Evolutionary conservation across 2,113 vertebrate genomes (phyloP), one percentile per base, ranked within the genome.

Genomic region (Pogona vitticeps): DNA sequence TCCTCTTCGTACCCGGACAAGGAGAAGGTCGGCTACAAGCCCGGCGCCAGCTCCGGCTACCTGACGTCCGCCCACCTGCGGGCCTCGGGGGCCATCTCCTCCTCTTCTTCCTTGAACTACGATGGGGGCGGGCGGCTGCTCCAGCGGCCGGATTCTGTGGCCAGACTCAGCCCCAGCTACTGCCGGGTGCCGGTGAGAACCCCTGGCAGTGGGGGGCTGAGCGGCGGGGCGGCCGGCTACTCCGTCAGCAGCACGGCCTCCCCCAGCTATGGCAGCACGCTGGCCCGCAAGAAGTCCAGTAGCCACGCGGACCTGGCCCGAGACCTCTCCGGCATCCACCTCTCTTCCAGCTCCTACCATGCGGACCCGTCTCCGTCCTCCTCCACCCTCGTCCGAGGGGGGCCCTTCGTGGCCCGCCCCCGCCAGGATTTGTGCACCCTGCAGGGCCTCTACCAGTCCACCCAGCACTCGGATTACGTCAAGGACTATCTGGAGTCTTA

Each of bases 231-330:
- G 6, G 65, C 92, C 0, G 92, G 93, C 65, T 96, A 95, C 85
- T 1, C 82, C 82, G 96, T 92, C 1, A 0, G 78, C 0, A 92
- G 90, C 76, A 46, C 92, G 83, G 97, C 94, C 96, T 96, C 98
- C 90, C 87, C 96, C 40, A 80, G 91, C 91, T 96, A 95, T n/a
- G 40, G 40, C 86, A 91, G 97, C 90, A 92, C 94, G 0, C 96
- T 99, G 82, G 97, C 83, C 92, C 97, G 97, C 73, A 97, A 97
- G 77, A 98, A 97, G 91, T 98, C 98, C 1, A 94, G 96, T 90
- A 99, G 98, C 94, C 98, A 99, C 89, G 98, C 96, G 1, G 98
- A 99, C 94, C 90, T 99, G 96, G 97, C 96, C 4, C 95, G 93
- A 76, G 98, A 99, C 88, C 95, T 99, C 86, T 96, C 98, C 2